Base-by-base conservation (phyloP, 2,888 invertebrate species). In the Syritta pipiens region DNA sequence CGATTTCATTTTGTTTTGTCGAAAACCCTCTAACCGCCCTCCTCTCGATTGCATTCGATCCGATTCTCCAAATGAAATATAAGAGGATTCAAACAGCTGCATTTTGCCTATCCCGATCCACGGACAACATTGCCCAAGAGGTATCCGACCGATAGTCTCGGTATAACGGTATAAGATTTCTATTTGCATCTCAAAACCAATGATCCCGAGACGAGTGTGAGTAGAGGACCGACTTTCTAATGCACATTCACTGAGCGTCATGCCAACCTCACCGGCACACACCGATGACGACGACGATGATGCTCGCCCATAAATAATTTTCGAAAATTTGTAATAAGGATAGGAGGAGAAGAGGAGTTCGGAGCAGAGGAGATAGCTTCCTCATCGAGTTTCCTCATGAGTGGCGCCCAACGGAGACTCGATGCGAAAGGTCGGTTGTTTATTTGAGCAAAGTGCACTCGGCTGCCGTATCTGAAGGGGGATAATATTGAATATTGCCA, bases 401-500 rank as follows among this genome's bases (percentile, higher is more conserved):
- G 22, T 49, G 20, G 40, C 68, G 55, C 22, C 19, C 35, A 22
- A 12, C 48, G 20, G 14, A 37, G 14, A 57, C 20, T 55, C 40
- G 32, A 7, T 35, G 30, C 12, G 22, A 12, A 30, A 49, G 60
- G 55, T 62, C 60, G 28, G 67, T 68, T 75, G 68, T 62, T 68
- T 68, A 57, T 68, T 75, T 62, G 68, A 49, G 62, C 28, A 68
- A 68, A 68, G 75, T 62, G 75, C 75, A 68, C 48, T 75, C 68
- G 48, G 40, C 22, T 75, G 62, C 48, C 55, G 44, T 62, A 60
- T 46, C 55, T 68, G 67, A 74, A n/a, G n/a, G n/a, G n/a, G 75
- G 71, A 82, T 82, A 82, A 82, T 82, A 81, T 82, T 83, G 82
- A 81, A 82, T 83, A 83, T 83, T 83, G 83, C 83, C 82, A 83